Base-by-base conservation (phyloP, 2,113 vertebrate species). In the Phyllostomus hastatus region DNA sequence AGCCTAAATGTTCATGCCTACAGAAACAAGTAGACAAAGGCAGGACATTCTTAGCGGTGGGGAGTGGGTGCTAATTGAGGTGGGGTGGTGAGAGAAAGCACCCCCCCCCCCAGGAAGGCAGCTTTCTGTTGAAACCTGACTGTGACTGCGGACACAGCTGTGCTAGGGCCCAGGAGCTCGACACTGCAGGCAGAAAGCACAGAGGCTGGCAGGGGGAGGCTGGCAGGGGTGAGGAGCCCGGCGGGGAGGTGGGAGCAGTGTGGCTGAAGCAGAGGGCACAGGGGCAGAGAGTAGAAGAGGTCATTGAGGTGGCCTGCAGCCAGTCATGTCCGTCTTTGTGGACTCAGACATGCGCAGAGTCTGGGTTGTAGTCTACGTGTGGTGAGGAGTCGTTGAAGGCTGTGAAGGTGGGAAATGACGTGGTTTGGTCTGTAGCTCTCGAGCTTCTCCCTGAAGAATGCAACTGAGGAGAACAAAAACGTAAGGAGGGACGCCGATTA, bases 191-290 rank as follows among this genome's bases (percentile, higher is more conserved):
- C 15, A 9, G 54, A 48, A 80, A 41, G 28, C 43, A 22, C 3
- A 7, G 73, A 43, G 61, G 20, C 0, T 17, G 17, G 19, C 3
- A 0, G 20, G 3, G 28, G 10, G 73, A 43, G 61, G 20, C 0
- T 17, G 17, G 19, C 3, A 0, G 20, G 3, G 28, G 15, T 2
- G 80, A 50, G 26, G 46, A 41, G 17, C 35, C 4, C 33, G 26
- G 28, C 28, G 31, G 61, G n/a, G n/a, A 2, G 28, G 12, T 0
- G 57, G 1, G 11, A 24, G 4, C 4, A 5, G 28, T 0, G 31
- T 3, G 57, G 50, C 12, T 33, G 33, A 5, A 54, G 46, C 35
- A 76, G 66, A 73, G 41, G 11, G 31, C 54, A 14, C 59, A 67
- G 26, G 6, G 4, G 54, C 67, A 6, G 52, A 31, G 26, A 57